Percentiles rank a stretch among this genome's conserved stretches.
These are phyloP conservation scores for Congeria kusceri DNA, from an alignment of 2,888 invertebrate species.

Conservation along the genomic window DNA sequence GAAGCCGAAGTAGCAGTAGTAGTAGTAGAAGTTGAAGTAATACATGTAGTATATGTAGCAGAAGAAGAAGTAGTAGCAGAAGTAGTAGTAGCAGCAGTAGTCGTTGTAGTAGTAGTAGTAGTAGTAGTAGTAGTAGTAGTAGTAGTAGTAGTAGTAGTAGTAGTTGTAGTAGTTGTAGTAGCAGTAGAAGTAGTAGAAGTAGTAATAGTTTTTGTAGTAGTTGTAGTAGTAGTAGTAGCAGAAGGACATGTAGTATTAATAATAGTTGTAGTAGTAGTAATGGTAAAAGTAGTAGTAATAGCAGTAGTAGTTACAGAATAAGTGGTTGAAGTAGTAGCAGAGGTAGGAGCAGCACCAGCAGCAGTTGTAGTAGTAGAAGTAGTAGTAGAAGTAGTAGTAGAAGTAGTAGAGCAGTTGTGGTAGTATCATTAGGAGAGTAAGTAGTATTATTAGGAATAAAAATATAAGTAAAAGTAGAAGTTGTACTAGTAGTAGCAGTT, in stretches of 20 bases:
- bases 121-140: slow-evolving; percentile 2
- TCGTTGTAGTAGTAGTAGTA: not conserved
- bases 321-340: slow-evolving; percentile 3
- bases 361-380: not conserved
- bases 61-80: too few relatives aligned
- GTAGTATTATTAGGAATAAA: too few relatives aligned
- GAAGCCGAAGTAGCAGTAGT: too few relatives aligned
- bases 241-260: not conserved
- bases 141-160: slow-evolving; percentile 1
- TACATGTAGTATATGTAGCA: too few relatives aligned
- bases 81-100: too few relatives aligned
- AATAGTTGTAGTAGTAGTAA: too few relatives aligned
- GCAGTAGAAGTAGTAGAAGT: not conserved
- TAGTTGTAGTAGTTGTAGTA: not conserved
- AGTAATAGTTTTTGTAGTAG: not conserved
- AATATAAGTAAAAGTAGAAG: too few relatives aligned
- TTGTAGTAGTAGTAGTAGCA: not conserved
- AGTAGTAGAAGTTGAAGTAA: too few relatives aligned
- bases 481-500: too few relatives aligned
- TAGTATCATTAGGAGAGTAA: too few relatives aligned
- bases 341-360: not conserved
- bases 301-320: not conserved
- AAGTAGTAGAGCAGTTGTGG: too few relatives aligned
- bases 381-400: not conserved
- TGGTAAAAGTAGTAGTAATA: too few relatives aligned